Base-by-base conservation (phyloP, 2,113 vertebrate species). In the Pterocles orientalis region DNA sequence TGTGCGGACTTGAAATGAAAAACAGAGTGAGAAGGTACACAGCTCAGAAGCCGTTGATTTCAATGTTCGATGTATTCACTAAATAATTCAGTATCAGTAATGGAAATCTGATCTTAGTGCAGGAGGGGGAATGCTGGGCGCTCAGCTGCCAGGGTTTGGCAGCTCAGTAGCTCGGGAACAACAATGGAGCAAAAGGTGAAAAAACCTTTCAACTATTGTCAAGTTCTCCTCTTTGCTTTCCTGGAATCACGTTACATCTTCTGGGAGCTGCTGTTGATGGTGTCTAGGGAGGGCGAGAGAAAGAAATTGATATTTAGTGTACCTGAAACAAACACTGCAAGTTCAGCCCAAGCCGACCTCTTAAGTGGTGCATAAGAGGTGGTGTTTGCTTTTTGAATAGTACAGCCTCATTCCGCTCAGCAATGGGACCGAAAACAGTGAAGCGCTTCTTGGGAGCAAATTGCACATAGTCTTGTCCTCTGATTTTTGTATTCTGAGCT, bases 81-180 rank as follows among this genome's bases (percentile, higher is more conserved):
- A 98, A 98, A 98, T 98, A 98, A 98, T 98, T 98, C 95, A 98
- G 81, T 76, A 91, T 90, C 81, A 62, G 94, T 98, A 98, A 98
- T 98, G 98, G 98, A 96, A 97, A 97, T 95, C 73, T 93, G 97
- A 97, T 90, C 86, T 90, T 60, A 87, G 93, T 0, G 1, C 53
- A 25, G 69, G 61, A 86, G 54, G 24, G 8, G n/a, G 84, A 73
- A 73, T 82, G 79, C 14, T 43, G 76, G 88, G 92, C 93, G 96
- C 87, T 96, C 77, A 57, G 36, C 84, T 91, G 91, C 78, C 76
- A 62, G 62, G 47, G 48, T 62, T 58, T 95, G 91, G 82, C 90
- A 94, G 85, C 95, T 97, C 93, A 94, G 93, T 92, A 94, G 78
- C 94, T 96, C 0, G 19, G 92, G 87, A 97, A 91, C 66, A 95